Base-by-base conservation (phyloP, 2,797 vertebrate species). In the Urophycis tenuis region DNA sequence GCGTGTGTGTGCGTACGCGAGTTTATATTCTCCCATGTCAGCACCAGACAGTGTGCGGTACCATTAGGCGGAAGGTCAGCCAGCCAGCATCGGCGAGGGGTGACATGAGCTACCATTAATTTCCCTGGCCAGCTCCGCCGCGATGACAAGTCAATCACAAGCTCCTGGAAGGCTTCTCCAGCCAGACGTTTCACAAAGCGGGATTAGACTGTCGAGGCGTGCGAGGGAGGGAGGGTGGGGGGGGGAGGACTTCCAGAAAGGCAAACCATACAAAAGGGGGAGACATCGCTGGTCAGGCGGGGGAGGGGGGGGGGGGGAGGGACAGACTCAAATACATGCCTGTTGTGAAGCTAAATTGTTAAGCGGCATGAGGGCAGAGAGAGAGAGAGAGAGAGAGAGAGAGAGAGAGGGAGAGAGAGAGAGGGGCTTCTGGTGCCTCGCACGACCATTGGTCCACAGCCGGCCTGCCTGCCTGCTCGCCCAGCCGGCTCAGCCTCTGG, bases 41-140 rank as follows among this genome's bases (percentile, higher is more conserved):
- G 71, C 75, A 77, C 33, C 36, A 70, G 75, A 67, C 60, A 67
- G 60, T 17, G 60, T 29, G 60, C 60, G n/a, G 25, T 29, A 29
- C n/a, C 60, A 67, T 67, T 67, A 67, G 29, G 29, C 25, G 25
- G 60, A 67, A 67, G 60, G 60, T 67, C 60, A 9, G 60, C 60
- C 60, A 29, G 60, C 60, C 60, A 29, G n/a, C 60, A 11, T 25
- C 60, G 60, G n/a, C 60, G 7, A 29, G 60, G 60, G 60, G 60
- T 25, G 60, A 67, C 6, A 29, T 25, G 60, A 67, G 60, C 60
- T 29, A 29, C 60, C n/a, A 67, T 29, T 67, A 3, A 67, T 67
- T 67, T 29, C n/a, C 60, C 8, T 10, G 60, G 9, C 15, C 53
- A 1, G 22, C 53, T 25, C 53, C 22, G n/a, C n/a, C 53, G 25